phyloP scores from a whole-genome alignment of 2,797 vertebrate species.

The Rhinophrynus dorsalis region DNA sequence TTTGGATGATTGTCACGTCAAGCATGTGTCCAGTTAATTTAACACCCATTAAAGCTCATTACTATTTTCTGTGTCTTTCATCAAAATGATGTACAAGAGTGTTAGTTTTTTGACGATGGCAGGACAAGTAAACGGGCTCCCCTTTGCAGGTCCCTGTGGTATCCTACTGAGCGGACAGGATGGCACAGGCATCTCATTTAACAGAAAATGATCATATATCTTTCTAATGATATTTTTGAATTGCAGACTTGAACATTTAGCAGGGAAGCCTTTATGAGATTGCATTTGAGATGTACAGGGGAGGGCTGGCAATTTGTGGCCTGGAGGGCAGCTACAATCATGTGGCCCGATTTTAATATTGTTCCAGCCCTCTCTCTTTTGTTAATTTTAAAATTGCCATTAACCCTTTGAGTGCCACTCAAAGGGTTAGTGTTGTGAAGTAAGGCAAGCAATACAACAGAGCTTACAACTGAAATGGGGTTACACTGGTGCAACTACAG shows the following conservation, averaged over 20 bases:
- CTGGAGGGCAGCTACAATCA: no score
- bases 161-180: constrained; percentile 9
- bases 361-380: no score
- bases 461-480: no score
- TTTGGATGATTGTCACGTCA: constrained; percentile 49
- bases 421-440: no score
- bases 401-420: no score
- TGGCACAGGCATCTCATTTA: constrained; percentile 11
- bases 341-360: no score
- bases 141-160: constrained; percentile 31
- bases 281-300: background rate
- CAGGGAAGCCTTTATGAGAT: background rate
- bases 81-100: constrained; percentile 19
- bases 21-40: constrained; percentile 56
- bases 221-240: constrained; percentile 54
- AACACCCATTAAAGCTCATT: constrained; percentile 50
- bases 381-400: no score
- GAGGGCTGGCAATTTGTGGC: no score
- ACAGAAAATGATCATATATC: constrained; percentile 17
- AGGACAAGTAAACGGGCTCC: background rate
- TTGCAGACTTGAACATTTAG: constrained; percentile 18
- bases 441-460: no score
- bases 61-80: constrained; percentile 49
- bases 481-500: no score
- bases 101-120: constrained; percentile 35